Evolutionary conservation across 2,797 vertebrate species (phyloP).

Genomic region (Babyrousa celebensis): DNA sequence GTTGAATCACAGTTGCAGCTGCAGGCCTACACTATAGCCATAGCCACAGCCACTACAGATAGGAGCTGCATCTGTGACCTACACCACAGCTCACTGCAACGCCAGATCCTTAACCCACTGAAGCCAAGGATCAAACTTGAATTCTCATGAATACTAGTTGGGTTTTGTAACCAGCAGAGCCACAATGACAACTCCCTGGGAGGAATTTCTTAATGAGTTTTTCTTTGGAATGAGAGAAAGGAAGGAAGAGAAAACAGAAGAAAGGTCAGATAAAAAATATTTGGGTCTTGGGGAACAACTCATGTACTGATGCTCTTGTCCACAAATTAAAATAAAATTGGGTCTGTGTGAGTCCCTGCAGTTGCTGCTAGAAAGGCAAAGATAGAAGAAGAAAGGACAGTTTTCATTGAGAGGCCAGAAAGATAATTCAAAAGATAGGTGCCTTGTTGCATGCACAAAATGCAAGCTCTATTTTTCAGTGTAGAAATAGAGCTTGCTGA

Average conservation of each 20-base stretch:
- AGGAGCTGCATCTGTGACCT: too few relatives aligned
- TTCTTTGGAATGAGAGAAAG: neutral
- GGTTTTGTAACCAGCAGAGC: too few relatives aligned
- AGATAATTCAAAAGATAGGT: neutral
- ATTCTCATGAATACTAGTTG: too few relatives aligned
- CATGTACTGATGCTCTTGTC: neutral
- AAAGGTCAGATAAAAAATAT: neutral
- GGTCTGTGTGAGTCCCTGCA: too few relatives aligned
- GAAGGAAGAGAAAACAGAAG: neutral
- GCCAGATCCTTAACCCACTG: too few relatives aligned
- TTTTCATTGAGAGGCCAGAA: neutral
- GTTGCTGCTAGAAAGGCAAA: neutral
- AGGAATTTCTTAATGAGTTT: neutral
- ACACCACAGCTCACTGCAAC: too few relatives aligned
- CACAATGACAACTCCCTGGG: too few relatives aligned
- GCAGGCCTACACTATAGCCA: too few relatives aligned
- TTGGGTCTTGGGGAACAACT: neutral
- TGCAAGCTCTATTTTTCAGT: neutral
- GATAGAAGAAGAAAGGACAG: neutral
- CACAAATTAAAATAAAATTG: neutral
- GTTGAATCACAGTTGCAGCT: too few relatives aligned
- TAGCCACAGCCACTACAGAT: too few relatives aligned
- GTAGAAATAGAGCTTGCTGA: neutral
- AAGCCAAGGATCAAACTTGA: too few relatives aligned
- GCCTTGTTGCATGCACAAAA: neutral